Evolutionary conservation across 2,888 invertebrate genomes (phyloP), one percentile per base, ranked within the genome.

Genomic region (Coelinius sp.): DNA sequence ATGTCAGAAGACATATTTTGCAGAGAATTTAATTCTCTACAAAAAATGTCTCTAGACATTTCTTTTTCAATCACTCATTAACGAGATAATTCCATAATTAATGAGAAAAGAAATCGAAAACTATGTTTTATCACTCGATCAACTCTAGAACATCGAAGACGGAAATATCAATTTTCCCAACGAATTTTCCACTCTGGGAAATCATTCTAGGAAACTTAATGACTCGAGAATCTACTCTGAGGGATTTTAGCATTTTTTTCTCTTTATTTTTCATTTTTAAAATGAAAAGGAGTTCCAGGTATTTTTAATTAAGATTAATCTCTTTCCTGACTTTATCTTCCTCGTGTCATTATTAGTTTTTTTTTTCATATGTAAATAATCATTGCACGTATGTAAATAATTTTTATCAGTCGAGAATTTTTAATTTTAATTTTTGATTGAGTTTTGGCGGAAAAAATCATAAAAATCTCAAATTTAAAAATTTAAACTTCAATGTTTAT

Each of bases 361-460:
- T 46, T n/a, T 14, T 56, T 5, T 56, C 56, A 56, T 56, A 49
- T 56, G 56, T 56, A 56, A 56, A 56, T 56, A 56, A 56, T 56
- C 31, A 25, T 56, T 56, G 56, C 56, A 56, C 56, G 56, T 56
- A n/a, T 56, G 56, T 56, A 56, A 31, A 56, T 56, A 56, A 27
- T 31, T 56, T 27, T 56, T 56, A 56, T 56, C 17, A n/a, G 25
- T 22, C 7, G 27, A 56, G 56, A 20, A 56, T 56, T 56, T 27
- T 27, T 31, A n/a, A 31, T 31, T 14, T 2, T 31, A 25, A n/a
- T 31, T 56, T 56, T 56, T 49, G 20, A 49, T 17, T 49, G 46
- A 49, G 8, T 20, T 20, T 49, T 20, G 20, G 17, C 14, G 46
- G 46, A 17, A 44, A 44, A 44, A 14, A 1, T 44, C 17, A 35